These are phyloP conservation scores for Drosophila insularis DNA, from an alignment of 1,140 invertebrate species.

Conservation along the genomic window DNA sequence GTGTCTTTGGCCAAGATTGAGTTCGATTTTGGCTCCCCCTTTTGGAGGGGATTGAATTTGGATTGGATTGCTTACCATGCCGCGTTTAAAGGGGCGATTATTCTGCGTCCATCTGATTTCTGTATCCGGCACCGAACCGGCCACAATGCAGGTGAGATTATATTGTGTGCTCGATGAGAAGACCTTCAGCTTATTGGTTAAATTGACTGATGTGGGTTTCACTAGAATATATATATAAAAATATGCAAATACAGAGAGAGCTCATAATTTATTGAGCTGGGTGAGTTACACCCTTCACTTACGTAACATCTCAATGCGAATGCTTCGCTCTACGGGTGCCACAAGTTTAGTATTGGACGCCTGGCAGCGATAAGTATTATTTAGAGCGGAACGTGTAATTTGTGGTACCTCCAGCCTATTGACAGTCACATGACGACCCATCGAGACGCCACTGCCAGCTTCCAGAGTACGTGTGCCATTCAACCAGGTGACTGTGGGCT, in stretches of 20 bases:
- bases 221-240: constrained; percentile 84
- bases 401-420: constrained; percentile 89
- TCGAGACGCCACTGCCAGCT: constrained; percentile 85
- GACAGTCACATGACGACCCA: constrained; percentile 89
- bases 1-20: constrained; percentile 14
- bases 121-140: constrained; percentile 92
- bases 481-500: constrained; percentile 90
- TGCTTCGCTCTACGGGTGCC: constrained; percentile 89
- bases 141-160: constrained; percentile 89
- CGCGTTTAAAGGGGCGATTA: constrained; percentile 87
- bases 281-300: constrained; percentile 83
- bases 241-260: constrained; percentile 58
- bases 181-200: constrained; percentile 88
- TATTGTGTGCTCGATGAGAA: constrained; percentile 91
- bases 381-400: constrained; percentile 89
- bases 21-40: constrained; percentile 4
- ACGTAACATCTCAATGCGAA: constrained; percentile 91
- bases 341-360: constrained; percentile 93
- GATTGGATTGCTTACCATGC: constrained; percentile 84
- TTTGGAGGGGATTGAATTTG: too few relatives aligned
- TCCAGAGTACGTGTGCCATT: constrained; percentile 86
- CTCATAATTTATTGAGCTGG: constrained; percentile 53
- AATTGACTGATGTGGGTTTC: constrained; percentile 88
- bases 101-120: constrained; percentile 92
- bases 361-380: constrained; percentile 92